Base-by-base conservation (phyloP, 1,140 invertebrate genomes). In the Acromyrmex echinatior region DNA sequence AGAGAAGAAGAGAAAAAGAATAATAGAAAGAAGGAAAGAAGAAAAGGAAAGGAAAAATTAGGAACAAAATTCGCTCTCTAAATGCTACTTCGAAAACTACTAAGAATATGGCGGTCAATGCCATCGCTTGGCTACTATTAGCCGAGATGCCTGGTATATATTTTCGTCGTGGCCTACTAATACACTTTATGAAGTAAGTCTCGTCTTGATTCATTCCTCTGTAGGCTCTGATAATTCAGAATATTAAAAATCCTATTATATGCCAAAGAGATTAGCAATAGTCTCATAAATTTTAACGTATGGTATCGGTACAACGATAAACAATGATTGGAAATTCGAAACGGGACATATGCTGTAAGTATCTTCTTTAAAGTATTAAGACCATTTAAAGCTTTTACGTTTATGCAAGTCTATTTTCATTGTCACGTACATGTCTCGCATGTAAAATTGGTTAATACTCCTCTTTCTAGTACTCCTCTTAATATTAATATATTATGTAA, bases 91-190 rank as follows among this genome's bases (percentile, higher is more conserved):
- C 70, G 80, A 89, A 70, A 68, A 79, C 21, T 60, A 65, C 10
- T 16, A 81, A 39, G 16, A 79, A 74, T 66, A 84, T 86, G 60
- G 86, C 91, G 92, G 91, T 93, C 92, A 93, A 92, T 92, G 92
- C 84, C 92, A 63, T 79, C 60, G 87, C 81, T 86, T 88, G 66
- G 73, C 77, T 87, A 53, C 86, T 91, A 87, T 92, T 92, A 88
- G 77, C 66, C 86, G 88, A 68, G 25, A 73, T 51, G 88, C 65
- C 56, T 66, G 91, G 86, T 92, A 45, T 45, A 93, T 93, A 93
- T 93, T 93, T 93, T 92, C 65, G 87, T 92, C 87, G 82, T 91
- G 91, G 87, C 89, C 87, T 90, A 92, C 88, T 92, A 91, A 92
- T 92, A 89, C 87, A 92, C 88, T 91, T 84, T 62, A 82, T 71